phyloP scores from a whole-genome alignment of 2,113 vertebrate species.

The Tragelaphus strepsiceros region DNA sequence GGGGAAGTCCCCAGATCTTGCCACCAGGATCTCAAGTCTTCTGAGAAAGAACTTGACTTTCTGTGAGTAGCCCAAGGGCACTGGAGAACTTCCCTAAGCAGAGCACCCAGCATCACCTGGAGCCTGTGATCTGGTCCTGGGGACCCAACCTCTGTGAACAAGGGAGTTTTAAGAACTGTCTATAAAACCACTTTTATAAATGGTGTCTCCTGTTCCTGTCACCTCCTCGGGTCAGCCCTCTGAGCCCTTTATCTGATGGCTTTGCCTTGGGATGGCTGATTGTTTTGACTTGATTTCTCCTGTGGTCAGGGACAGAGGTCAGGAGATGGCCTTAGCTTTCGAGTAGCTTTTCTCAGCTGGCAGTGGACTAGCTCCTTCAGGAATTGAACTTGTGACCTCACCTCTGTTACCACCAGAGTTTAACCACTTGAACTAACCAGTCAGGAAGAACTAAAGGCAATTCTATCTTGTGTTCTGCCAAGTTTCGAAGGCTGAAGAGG shows the following conservation, averaged over 20 bases:
- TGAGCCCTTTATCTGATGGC: not conserved
- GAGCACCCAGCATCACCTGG: too few species aligned
- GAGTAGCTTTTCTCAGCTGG: not conserved
- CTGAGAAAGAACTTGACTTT: not conserved
- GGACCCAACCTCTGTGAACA: not conserved
- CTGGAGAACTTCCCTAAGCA: not conserved
- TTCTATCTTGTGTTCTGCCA: not conserved
- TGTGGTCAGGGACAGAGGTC: not conserved
- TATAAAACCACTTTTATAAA: not conserved
- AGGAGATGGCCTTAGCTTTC: not conserved
- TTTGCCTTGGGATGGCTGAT: not conserved
- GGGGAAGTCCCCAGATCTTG: not conserved
- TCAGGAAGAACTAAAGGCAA: not conserved
- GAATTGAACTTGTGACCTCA: not conserved
- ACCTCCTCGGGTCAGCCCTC: fast-evolving
- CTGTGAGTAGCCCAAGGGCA: not conserved
- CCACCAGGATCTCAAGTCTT: not conserved
- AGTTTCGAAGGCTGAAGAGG: fast-evolving
- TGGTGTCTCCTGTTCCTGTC: fast-evolving
- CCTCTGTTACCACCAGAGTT: not conserved
- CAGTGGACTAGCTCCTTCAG: too few species aligned
- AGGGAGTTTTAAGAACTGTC: not conserved
- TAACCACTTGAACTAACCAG: not conserved
- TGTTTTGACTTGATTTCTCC: not conserved
- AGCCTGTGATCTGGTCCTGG: too few species aligned